These are phyloP conservation scores for Tiliqua scincoides DNA, from an alignment of 2,113 vertebrate genomes.

Conservation along the genomic window DNA sequence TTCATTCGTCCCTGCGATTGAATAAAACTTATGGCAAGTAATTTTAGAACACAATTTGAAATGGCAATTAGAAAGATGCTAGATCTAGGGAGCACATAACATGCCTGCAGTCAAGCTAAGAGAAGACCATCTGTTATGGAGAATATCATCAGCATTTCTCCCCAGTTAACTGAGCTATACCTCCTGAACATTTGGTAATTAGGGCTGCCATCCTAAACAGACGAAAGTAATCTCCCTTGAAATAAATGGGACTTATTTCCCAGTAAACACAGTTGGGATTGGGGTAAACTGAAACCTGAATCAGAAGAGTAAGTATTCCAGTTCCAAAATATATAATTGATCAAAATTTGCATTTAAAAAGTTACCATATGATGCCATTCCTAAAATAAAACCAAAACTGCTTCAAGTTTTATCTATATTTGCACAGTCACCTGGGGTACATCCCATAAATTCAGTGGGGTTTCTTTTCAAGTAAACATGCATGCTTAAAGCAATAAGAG, in stretches of 20 bases:
- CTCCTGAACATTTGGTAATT: slow-evolving; percentile 36
- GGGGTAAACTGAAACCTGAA: slow-evolving; percentile 29
- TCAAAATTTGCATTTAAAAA: neutral
- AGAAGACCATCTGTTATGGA: slow-evolving; percentile 41
- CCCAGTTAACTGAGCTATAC: slow-evolving; percentile 24
- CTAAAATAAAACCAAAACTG: neutral
- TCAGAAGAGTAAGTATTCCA: slow-evolving; percentile 11
- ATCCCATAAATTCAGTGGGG: neutral
- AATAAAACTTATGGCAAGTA: slow-evolving; percentile 34
- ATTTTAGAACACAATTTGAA: slow-evolving; percentile 28
- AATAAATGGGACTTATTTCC: neutral
- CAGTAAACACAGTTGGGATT: neutral
- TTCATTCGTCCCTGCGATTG: slow-evolving; percentile 25
- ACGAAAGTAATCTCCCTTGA: neutral
- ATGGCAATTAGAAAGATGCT: slow-evolving; percentile 31
- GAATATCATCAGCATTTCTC: slow-evolving; percentile 41
- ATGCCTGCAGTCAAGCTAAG: slow-evolving; percentile 36
- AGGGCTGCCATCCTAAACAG: neutral
- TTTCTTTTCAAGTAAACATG: neutral
- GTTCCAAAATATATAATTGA: slow-evolving; percentile 41
- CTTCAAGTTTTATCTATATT: slow-evolving; percentile 1
- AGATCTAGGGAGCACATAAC: neutral
- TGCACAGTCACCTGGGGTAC: neutral
- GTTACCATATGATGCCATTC: neutral
- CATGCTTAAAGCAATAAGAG: neutral